Evolutionary conservation across 2,888 invertebrate genomes (phyloP).

Genomic region (Tubiluchus corallicola): DNA sequence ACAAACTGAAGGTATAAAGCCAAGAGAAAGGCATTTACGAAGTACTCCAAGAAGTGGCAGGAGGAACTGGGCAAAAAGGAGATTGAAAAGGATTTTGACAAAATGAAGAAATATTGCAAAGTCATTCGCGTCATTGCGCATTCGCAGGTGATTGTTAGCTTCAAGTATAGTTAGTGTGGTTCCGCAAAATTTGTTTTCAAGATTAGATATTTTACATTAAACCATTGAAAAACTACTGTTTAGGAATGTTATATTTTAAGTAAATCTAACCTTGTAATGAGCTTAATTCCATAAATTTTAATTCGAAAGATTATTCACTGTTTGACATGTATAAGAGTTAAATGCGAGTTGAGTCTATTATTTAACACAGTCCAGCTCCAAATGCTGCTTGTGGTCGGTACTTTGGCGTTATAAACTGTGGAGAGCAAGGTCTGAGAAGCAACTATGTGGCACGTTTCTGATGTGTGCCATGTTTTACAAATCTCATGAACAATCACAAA

Average conservation of each 20-base stretch:
- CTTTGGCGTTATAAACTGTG: too few species aligned
- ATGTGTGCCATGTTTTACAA: too few species aligned
- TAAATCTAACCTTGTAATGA: too few species aligned
- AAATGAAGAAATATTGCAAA: conserved; percentile 95
- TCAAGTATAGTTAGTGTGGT: neutral
- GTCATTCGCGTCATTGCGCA: conserved; percentile 90
- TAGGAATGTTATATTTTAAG: neutral
- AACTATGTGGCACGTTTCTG: too few species aligned
- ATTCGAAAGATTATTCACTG: too few species aligned
- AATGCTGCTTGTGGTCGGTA: too few species aligned
- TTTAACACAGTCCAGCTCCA: too few species aligned
- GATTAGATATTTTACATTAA: neutral
- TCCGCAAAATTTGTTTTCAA: neutral
- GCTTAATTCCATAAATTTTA: too few species aligned
- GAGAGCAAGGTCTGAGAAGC: too few species aligned
- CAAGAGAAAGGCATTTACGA: conserved; percentile 99
- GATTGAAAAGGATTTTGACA: conserved; percentile 87
- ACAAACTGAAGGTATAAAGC: conserved; percentile 85
- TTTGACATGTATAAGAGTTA: too few species aligned
- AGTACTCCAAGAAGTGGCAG: conserved; percentile 94
- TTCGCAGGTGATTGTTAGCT: conserved; percentile 70
- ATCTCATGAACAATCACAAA: too few species aligned
- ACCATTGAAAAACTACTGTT: neutral
- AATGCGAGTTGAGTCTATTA: too few species aligned
- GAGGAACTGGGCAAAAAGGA: conserved; percentile 90